phyloP scores from a whole-genome alignment of 2,113 vertebrate genomes.

The Rostratula benghalensis region DNA sequence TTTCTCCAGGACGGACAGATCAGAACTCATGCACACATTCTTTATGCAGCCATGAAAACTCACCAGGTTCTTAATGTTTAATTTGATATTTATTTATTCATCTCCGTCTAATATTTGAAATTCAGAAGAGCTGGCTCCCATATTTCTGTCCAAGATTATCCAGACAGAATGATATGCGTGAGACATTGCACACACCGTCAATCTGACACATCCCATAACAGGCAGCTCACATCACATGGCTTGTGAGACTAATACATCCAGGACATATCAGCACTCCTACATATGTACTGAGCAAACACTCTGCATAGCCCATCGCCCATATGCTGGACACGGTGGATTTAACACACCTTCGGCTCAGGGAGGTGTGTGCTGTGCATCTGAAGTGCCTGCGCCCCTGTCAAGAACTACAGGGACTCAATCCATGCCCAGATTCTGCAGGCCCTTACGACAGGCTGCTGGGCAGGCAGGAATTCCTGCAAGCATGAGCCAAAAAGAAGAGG shows the following conservation, averaged over 20 bases:
- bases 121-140: background rate
- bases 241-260: background rate
- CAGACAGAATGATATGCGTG: background rate
- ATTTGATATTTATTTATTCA: conserved; percentile 55
- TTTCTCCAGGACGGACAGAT: background rate
- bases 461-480: background rate
- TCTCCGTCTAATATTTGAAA: conserved; percentile 31
- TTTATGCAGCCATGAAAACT: background rate
- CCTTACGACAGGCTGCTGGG: background rate
- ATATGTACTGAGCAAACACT: background rate
- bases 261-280: background rate
- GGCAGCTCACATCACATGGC: background rate
- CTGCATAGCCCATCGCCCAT: background rate
- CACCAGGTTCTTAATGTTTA: background rate
- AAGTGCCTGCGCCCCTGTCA: rapidly evolving
- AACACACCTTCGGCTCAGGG: background rate
- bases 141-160: conserved; percentile 18
- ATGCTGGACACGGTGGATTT: background rate
- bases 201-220: background rate
- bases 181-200: background rate
- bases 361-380: background rate
- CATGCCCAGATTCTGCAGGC: background rate
- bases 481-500: too few relatives aligned
- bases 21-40: background rate
- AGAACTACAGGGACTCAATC: background rate